phyloP scores from a whole-genome alignment of 2,113 vertebrate genomes.

The Psittacara wagleri region DNA sequence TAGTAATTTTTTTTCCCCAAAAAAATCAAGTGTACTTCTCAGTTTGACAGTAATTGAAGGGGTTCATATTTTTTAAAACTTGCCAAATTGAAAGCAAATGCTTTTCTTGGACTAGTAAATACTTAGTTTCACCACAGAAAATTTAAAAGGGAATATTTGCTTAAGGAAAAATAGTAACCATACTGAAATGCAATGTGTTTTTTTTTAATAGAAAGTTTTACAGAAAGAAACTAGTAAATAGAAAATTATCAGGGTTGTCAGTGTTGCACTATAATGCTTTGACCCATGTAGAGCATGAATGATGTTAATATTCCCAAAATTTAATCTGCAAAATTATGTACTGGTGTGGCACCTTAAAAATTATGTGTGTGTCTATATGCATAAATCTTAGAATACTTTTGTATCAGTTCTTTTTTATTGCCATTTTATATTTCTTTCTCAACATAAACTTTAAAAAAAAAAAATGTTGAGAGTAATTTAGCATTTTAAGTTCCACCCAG shows the following conservation, averaged over 20 bases:
- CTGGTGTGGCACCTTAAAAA: neutral
- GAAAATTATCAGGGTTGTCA: neutral
- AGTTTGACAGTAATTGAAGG: neutral
- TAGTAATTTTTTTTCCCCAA: neutral
- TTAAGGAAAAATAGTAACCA: neutral
- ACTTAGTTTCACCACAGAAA: neutral
- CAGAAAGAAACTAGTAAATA: neutral
- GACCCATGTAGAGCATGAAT: neutral
- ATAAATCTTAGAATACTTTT: neutral
- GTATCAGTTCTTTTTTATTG: neutral
- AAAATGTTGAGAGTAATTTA: neutral
- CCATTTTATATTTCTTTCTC: neutral
- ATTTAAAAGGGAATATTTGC: neutral
- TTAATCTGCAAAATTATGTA: neutral
- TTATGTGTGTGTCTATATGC: accelerated
- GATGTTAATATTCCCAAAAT: neutral
- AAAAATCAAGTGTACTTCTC: neutral
- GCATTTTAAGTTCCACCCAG: neutral
- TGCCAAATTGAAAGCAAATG: neutral
- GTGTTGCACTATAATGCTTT: neutral
- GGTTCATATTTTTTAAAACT: neutral
- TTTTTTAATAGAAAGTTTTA: neutral
- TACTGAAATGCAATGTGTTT: neutral
- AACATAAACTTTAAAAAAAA: neutral
- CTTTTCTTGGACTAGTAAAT: neutral